Evolutionary conservation across 2,797 vertebrate genomes (phyloP).

Genomic region (Liasis olivaceus): DNA sequence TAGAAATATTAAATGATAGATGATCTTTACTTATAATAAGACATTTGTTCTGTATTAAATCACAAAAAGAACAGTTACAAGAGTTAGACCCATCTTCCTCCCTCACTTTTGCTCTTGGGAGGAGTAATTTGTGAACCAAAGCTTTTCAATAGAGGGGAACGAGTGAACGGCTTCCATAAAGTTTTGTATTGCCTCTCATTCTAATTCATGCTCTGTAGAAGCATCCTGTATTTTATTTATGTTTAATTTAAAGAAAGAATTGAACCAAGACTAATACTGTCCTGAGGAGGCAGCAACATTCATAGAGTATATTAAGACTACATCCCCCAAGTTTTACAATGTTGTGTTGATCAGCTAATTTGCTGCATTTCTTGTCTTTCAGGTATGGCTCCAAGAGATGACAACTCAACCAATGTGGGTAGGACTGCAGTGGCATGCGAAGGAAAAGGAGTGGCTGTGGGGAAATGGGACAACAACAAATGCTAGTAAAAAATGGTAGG

Average conservation of each 20-base stretch:
- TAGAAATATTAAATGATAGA: not conserved
- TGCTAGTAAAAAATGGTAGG: conserved; percentile 14
- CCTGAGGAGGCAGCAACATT: not conserved
- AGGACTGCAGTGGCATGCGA: conserved; percentile 19
- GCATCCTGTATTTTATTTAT: not conserved
- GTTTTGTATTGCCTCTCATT: not conserved
- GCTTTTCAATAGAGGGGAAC: not conserved
- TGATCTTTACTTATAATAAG: not conserved
- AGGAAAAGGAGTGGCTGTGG: conserved; percentile 12
- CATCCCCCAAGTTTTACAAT: not conserved
- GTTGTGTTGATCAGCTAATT: not conserved
- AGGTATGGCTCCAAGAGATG: conserved; percentile 28
- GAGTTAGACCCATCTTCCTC: not conserved
- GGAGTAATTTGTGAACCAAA: not conserved
- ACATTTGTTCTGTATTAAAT: not conserved
- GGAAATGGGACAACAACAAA: conserved; percentile 4
- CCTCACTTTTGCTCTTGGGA: not conserved
- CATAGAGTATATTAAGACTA: not conserved
- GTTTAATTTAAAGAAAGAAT: not conserved
- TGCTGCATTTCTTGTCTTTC: not conserved
- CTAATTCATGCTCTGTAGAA: not conserved
- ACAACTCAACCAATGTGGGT: conserved; percentile 24
- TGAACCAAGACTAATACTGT: not conserved
- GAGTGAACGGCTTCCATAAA: not conserved
- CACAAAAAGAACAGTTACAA: not conserved